These are phyloP conservation scores for Henicopernis longicauda DNA, from an alignment of 2,113 vertebrate species.

Conservation along the genomic window DNA sequence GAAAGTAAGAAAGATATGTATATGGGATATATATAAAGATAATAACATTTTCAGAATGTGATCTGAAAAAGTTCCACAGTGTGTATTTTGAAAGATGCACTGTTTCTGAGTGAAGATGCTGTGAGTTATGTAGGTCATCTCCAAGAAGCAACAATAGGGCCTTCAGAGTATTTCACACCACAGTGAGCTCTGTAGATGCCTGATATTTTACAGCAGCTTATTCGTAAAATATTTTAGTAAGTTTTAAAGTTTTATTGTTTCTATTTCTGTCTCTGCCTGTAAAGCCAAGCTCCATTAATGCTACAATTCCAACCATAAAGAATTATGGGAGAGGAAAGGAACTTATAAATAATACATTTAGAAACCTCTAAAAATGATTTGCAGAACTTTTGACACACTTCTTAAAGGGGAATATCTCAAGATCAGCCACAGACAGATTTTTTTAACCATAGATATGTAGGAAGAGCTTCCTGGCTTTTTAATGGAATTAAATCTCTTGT, in stretches of 20 bases:
- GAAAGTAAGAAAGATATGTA: neutral
- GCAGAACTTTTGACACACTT: neutral
- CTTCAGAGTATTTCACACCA: neutral
- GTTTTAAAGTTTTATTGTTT: slow-evolving; percentile 48
- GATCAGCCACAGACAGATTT: neutral
- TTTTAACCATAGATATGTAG: neutral
- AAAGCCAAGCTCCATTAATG: slow-evolving; percentile 23
- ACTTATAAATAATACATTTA: slow-evolving; percentile 12
- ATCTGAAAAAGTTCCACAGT: neutral
- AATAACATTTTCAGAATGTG: neutral
- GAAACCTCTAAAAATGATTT: neutral
- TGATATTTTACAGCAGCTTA: slow-evolving; percentile 15
- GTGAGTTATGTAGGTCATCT: slow-evolving; percentile 11
- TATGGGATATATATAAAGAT: neutral
- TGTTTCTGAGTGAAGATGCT: neutral
- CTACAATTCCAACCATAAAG: neutral
- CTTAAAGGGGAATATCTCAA: neutral
- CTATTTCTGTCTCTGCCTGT: slow-evolving; percentile 19
- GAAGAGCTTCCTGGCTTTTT: neutral
- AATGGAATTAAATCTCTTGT: neutral
- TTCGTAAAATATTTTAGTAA: slow-evolving; percentile 9
- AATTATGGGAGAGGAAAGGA: neutral
- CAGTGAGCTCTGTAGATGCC: neutral
- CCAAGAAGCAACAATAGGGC: neutral
- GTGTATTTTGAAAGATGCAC: neutral